Evolutionary conservation across 2,113 vertebrate genomes (phyloP).

Genomic region (Egretta garzetta): DNA sequence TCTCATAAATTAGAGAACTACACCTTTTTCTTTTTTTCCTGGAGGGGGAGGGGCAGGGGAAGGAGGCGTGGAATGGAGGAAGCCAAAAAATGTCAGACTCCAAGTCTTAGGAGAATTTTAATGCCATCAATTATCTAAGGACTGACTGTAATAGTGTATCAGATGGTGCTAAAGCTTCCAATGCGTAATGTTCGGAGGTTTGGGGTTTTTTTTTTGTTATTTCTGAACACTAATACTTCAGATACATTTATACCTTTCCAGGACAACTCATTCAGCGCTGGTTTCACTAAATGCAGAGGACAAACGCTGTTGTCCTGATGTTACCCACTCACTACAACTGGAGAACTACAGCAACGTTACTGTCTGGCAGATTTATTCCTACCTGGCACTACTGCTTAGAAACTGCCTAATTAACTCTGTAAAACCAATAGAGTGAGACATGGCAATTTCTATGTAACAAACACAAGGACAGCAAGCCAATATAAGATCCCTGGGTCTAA

Average conservation of each 20-base stretch:
- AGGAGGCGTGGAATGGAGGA: background rate
- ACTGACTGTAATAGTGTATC: background rate
- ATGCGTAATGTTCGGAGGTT: background rate
- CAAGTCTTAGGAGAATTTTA: background rate
- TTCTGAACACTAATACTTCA: background rate
- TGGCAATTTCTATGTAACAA: background rate
- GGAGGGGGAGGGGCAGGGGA: fast-evolving
- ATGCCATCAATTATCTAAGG: background rate
- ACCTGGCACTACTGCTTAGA: background rate
- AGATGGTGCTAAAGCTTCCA: background rate
- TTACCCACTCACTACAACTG: background rate
- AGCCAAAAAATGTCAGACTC: background rate
- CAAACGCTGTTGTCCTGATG: background rate
- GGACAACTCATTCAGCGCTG: background rate
- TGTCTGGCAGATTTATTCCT: background rate
- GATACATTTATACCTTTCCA: background rate
- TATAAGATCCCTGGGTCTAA: background rate
- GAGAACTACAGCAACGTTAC: background rate
- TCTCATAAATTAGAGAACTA: background rate
- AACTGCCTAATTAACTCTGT: background rate
- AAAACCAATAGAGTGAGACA: background rate
- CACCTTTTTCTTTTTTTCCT: background rate
- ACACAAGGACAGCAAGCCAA: background rate
- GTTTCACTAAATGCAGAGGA: background rate
- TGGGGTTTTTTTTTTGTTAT: background rate